These are phyloP conservation scores for Ranitomeya imitator DNA, from an alignment of 2,113 vertebrate genomes.

Conservation along the genomic window DNA sequence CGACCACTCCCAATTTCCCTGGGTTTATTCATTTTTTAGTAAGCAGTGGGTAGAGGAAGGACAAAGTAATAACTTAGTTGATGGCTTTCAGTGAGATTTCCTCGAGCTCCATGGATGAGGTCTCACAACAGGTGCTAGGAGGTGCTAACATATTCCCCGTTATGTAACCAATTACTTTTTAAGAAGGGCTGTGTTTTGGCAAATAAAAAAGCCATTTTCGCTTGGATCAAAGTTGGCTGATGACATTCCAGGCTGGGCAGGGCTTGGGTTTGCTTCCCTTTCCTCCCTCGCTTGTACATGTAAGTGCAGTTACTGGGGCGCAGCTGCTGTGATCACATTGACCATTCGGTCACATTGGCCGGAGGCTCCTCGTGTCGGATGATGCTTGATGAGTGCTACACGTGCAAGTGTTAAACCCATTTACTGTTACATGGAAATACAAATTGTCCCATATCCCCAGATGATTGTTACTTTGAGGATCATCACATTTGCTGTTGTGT, in stretches of 20 bases:
- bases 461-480: neutral
- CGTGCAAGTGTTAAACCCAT: neutral
- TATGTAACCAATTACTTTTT: conserved; percentile 4
- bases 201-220: neutral
- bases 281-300: neutral
- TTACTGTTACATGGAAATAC: neutral
- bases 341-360: neutral
- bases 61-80: neutral
- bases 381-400: neutral
- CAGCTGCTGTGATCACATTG: neutral
- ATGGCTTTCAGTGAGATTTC: neutral
- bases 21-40: neutral
- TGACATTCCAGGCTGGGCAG: conserved; percentile 9
- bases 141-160: neutral
- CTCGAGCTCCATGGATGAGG: neutral
- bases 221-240: conserved; percentile 14
- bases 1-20: neutral
- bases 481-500: conserved; percentile 19
- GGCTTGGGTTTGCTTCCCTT: neutral
- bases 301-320: neutral
- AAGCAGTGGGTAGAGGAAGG: neutral
- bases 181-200: neutral
- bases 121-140: conserved; percentile 11
- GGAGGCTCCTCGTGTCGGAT: neutral
- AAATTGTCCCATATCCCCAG: neutral